Evolutionary conservation across 2,888 invertebrate genomes (phyloP).

Genomic region (Proisotoma minuta): DNA sequence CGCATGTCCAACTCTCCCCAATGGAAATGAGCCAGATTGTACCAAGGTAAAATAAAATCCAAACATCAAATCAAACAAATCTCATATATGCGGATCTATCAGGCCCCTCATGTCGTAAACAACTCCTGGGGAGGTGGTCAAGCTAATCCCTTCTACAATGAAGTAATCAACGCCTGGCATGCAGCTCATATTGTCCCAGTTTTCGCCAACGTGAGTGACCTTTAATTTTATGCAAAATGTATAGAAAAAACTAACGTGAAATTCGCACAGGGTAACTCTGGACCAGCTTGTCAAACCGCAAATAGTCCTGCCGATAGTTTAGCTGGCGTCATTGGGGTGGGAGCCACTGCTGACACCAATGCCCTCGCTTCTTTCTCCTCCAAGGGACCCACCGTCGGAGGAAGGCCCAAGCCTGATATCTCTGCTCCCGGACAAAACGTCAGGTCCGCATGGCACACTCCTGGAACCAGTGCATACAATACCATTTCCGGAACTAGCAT

Average conservation of each 20-base stretch:
- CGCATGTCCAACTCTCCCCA: conserved; percentile 7
- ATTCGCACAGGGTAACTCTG: conserved; percentile 5
- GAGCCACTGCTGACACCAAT: conserved; percentile 7
- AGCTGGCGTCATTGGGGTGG: conserved; percentile 23
- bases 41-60: too few relatives aligned
- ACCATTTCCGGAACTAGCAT: conserved; percentile 19
- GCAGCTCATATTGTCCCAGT: conserved; percentile 24
- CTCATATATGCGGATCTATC: too few relatives aligned
- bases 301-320: conserved; percentile 6
- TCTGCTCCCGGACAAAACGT: conserved; percentile 21
- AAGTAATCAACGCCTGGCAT: conserved; percentile 20
- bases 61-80: too few relatives aligned
- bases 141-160: conserved; percentile 12
- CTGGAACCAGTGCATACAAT: conserved; percentile 11
- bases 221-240: neutral
- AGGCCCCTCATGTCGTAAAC: conserved; percentile 8
- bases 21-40: neutral
- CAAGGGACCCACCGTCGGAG: conserved; percentile 17
- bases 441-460: conserved; percentile 3
- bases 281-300: neutral
- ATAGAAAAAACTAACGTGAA: neutral
- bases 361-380: conserved; percentile 17
- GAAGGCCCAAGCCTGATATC: conserved; percentile 22
- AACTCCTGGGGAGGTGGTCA: conserved; percentile 17
- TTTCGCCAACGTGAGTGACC: conserved; percentile 16